Evolutionary conservation across 2,797 vertebrate species (phyloP).

Genomic region (Alfaro cultratus): DNA sequence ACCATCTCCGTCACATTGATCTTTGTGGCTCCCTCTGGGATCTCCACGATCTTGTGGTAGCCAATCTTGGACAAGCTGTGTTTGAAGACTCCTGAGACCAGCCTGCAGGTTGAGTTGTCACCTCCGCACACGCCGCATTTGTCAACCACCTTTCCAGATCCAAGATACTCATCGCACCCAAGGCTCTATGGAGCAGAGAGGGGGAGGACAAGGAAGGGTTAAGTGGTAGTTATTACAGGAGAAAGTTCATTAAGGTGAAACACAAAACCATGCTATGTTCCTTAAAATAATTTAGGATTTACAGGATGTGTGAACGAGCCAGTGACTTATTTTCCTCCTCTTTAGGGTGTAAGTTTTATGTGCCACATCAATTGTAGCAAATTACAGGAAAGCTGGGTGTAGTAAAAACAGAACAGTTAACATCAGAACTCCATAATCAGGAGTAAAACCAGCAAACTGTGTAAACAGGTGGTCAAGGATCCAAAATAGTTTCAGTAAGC

Average conservation of each 20-base stretch:
- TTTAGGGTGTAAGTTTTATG: conserved; percentile 27
- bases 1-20: conserved; percentile 97
- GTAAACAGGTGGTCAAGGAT: conserved; percentile 59
- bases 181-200: conserved; percentile 80
- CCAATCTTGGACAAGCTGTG: conserved; percentile 90
- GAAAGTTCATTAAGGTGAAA: neutral
- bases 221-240: neutral
- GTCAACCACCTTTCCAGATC: conserved; percentile 92
- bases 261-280: neutral
- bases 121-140: conserved; percentile 96
- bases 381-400: conserved; percentile 8
- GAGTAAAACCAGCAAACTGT: conserved; percentile 55
- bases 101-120: conserved; percentile 89
- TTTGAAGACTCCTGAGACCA: conserved; percentile 92
- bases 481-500: conserved; percentile 31
- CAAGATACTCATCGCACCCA: conserved; percentile 94
- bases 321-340: neutral
- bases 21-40: conserved; percentile 95
- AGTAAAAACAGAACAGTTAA: neutral
- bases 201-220: neutral
- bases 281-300: conserved; percentile 1
- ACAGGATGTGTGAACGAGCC: neutral
- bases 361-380: conserved; percentile 41
- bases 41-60: conserved; percentile 98
- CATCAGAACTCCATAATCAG: conserved; percentile 32